Base-by-base conservation (phyloP, 2,113 vertebrate genomes). In the Bubo bubo region DNA sequence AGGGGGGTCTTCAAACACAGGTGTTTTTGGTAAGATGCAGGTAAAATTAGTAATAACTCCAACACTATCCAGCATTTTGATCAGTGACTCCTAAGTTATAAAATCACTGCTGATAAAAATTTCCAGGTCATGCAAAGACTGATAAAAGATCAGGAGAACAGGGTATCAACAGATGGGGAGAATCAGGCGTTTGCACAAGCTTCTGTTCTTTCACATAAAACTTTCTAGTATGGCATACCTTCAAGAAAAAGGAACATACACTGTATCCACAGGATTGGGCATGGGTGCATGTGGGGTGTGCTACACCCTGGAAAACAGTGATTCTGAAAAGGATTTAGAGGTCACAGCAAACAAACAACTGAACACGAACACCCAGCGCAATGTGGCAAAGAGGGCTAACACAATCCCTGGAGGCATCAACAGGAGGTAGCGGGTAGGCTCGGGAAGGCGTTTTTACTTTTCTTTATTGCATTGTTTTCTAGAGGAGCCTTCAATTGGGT, bases 401-500 rank as follows among this genome's bases (percentile, higher is more conserved):
- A 1, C 45, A 84, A 9, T 35, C 89, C 74, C 77, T 53, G 41
- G 45, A 95, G 86, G 52, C 60, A 79, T 39, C 84, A 88, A 79
- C 37, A 91, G 64, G 94, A 95, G 76, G 70, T 49, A 81, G 34
- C 1, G 50, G 66, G 35, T 21, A 81, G 58, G 76, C 64, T 77
- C 3, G 37, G 68, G 50, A 93, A 94, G 32, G 53, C 53, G 1
- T 84, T 88, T 81, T 84, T 64, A 91, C 86, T 95, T 95, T 80
- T 86, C 75, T 88, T 68, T 52, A 30, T 60, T 85, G 66, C 62
- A 84, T 95, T 97, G 91, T 95, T 95, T 96, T 85, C 91, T 47
- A 91, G 87, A 81, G 17, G 5, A 26, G 79, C 91, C 73, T 85
- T 89, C 80, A 95, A 39, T 7, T 60, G 83, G 47, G 91, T 79